phyloP scores from a whole-genome alignment of 2,797 vertebrate genomes.

The Tauraco hartlaubi region DNA sequence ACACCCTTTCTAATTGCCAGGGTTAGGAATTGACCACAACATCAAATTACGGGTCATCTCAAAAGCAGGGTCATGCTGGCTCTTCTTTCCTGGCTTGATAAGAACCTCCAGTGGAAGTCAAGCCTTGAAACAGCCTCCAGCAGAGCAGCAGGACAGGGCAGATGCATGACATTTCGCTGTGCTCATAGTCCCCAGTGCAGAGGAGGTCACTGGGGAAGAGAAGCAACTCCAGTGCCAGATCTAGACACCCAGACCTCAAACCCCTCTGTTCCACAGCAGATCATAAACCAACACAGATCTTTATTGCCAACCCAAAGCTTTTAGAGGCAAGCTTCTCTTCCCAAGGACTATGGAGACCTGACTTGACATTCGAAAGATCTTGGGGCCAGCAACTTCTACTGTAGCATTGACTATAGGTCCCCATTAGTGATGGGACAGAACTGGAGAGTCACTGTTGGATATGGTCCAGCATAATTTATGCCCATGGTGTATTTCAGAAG shows the following conservation, averaged over 20 bases:
- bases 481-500: not conserved
- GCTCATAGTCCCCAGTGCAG: not conserved
- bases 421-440: not conserved
- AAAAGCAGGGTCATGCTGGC: fast-evolving
- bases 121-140: not conserved
- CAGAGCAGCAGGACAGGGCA: not conserved
- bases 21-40: not conserved
- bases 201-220: not conserved
- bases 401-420: not conserved
- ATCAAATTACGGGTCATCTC: not conserved
- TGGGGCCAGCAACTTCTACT: not conserved
- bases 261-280: not conserved
- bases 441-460: not conserved
- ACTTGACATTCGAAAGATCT: not conserved
- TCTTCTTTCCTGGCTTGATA: not conserved
- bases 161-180: not conserved
- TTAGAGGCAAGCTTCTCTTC: not conserved
- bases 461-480: fast-evolving
- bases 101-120: not conserved
- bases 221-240: not conserved
- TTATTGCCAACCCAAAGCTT: not conserved
- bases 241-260: not conserved
- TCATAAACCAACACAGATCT: not conserved
- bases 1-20: not conserved
- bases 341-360: not conserved